A percentile compares a stretch with the other conserved stretches of the same genome.
phyloP scores from a whole-genome alignment of 2,888 invertebrate species.

The Andricus curvator region DNA sequence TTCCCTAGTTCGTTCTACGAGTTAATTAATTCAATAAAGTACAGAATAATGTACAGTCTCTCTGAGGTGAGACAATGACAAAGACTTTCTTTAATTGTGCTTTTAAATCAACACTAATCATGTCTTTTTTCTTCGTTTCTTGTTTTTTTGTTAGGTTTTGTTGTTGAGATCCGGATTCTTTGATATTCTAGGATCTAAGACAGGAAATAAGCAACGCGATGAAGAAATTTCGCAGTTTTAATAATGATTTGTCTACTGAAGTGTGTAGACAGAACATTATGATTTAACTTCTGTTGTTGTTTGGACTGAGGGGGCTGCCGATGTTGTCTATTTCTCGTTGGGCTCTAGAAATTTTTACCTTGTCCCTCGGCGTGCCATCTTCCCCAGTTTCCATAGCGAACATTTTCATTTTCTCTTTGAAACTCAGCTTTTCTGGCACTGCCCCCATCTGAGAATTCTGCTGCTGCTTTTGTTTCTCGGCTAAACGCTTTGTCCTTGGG shows the following conservation, averaged over 20 bases:
- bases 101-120: not conserved
- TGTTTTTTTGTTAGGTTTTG: conserved; percentile 6
- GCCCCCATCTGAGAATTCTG: conserved; percentile 83
- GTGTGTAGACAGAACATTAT: conserved; percentile 22
- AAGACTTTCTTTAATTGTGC: not conserved
- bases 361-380: conserved; percentile 92
- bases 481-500: conserved; percentile 92
- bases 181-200: conserved; percentile 27
- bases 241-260: conserved; percentile 28
- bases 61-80: conserved; percentile 1
- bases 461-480: conserved; percentile 85
- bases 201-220: conserved; percentile 15
- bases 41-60: conserved; percentile 34
- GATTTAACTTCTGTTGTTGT: conserved; percentile 61
- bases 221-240: conserved; percentile 22
- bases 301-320: conserved; percentile 77
- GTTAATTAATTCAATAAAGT: conserved; percentile 30
- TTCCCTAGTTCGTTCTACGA: conserved; percentile 24
- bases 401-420: conserved; percentile 99
- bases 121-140: not conserved
- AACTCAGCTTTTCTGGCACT: conserved; percentile 95
- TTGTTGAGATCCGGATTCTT: conserved; percentile 17
- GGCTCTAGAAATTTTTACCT: conserved; percentile 96
- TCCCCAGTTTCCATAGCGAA: conserved; percentile 98
- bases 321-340: conserved; percentile 94